A percentile compares a stretch with the other conserved stretches of the same genome.
These are phyloP conservation scores for Acropora yongei DNA, from an alignment of 64 coral and sea anemone genomes.

Conservation along the genomic window DNA sequence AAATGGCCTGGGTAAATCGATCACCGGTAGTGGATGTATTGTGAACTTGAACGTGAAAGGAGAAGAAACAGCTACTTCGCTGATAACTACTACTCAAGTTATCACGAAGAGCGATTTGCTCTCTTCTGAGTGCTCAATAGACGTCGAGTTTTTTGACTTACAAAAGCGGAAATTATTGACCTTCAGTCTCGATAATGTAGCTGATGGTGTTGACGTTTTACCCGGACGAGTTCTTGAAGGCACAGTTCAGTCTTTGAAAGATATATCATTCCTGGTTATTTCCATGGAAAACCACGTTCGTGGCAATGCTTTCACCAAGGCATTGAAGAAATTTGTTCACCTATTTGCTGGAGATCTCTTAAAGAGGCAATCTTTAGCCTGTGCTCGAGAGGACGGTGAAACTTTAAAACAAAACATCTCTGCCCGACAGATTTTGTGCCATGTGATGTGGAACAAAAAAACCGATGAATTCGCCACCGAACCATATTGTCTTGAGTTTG, in stretches of 20 bases:
- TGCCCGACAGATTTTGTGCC: conserved; percentile 4
- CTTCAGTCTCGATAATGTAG: no score
- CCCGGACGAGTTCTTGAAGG: neutral
- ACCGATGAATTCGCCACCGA: neutral
- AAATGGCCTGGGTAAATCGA: neutral
- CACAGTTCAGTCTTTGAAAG: neutral
- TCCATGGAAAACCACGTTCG: neutral
- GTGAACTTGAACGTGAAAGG: neutral
- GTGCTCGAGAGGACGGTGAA: neutral
- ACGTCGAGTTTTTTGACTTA: neutral
- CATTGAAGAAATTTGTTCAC: neutral
- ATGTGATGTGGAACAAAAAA: neutral
- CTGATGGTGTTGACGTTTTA: neutral
- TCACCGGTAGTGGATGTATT: conserved; percentile 22
- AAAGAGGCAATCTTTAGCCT: neutral
- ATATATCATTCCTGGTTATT: neutral
- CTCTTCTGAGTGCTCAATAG: neutral
- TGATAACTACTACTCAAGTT: conserved; percentile 38
- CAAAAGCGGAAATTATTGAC: neutral
- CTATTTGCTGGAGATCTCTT: neutral
- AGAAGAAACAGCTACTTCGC: neutral
- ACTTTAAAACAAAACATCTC: neutral
- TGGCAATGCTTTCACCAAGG: neutral
- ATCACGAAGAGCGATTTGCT: neutral
- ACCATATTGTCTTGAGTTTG: neutral